Evolutionary conservation across 2,888 invertebrate genomes (phyloP), one percentile per base, ranked within the genome.

Genomic region (Eupithecia pulchellata): DNA sequence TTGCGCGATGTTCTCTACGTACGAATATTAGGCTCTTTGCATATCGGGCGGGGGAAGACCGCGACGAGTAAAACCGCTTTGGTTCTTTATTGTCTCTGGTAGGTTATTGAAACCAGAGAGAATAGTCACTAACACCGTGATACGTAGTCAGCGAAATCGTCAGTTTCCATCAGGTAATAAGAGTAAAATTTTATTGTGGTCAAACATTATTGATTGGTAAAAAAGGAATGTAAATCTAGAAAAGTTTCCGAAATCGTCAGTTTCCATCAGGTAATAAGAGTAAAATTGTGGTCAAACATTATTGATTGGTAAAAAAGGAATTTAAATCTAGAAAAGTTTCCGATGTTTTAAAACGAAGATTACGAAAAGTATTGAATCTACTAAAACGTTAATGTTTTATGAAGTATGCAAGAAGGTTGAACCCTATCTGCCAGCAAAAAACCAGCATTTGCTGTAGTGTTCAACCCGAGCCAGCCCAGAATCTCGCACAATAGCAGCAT

Each of bases 1-100:
- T 75, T 65, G 74, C 75, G 75, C 74, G 75, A 20, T 72, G 70
- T 30, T 30, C 32, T 65, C 27, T 71, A 75, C 58, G 42, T 57
- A 68, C 71, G 42, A 2, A 29, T 57, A 32, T 60, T 60, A 71
- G 57, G 64, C 61, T 61, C 72, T 69, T 69, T 69, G 66, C 72
- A 72, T 72, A 68, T 30, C 39, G 47, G 57, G 32, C 42, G 42
- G 60, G 58, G 66, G 58, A 62, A 65, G 62, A 39, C 29, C 47
- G 42, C 27, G 27, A 27, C 58, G 14, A 32, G 17, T n/a, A 9
- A 58, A 58, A 29, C 11, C 4, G 2, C 20, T 47, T 17, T 13
- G n/a, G 11, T 60, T 11, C 32, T 32, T 60, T 60, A 25, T 52
- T 25, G 20, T 52, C 11, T 20, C 47, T 47, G 3, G n/a, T 47